Conservation (phyloP, 1,140 invertebrate genomes). For the Sminthurides bifidus region DNA sequence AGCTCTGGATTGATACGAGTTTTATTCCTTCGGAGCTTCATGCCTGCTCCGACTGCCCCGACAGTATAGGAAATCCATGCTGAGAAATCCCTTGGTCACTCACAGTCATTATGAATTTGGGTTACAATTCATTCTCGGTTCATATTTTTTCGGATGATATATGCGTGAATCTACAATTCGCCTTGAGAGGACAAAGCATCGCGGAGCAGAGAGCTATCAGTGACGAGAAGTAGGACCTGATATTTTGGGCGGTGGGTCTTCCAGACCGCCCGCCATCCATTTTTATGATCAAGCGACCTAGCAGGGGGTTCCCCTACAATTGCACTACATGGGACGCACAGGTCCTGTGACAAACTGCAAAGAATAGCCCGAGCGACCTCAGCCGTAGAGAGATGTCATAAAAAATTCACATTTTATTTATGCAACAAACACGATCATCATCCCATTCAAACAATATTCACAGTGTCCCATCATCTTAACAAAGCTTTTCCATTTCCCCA, state of each 20-base stretch:
- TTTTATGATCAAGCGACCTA: conserved; percentile 24
- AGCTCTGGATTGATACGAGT: no score
- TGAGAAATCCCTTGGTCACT: background rate
- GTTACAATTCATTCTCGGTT: conserved; percentile 6
- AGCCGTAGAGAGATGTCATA: conserved; percentile 17
- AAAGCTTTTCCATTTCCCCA: no score
- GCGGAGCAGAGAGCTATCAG: no score
- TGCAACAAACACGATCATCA: background rate
- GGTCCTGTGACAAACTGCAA: conserved; percentile 9
- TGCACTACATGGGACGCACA: background rate
- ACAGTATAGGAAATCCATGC: background rate
- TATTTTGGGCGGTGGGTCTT: conserved; percentile 7
- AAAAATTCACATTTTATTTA: conserved; percentile 19
- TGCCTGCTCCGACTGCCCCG: background rate
- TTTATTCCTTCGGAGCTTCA: background rate
- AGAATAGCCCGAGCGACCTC: conserved; percentile 19
- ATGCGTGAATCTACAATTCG: conserved; percentile 11
- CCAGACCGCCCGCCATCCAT: conserved; percentile 22
- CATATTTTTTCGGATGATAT: conserved; percentile 3
- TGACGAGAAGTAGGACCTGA: conserved; percentile 7
- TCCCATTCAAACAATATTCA: no score
- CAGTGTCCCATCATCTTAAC: no score
- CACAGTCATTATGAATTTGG: conserved; percentile 1
- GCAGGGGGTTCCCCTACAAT: conserved; percentile 25
- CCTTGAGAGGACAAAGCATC: no score